Evolutionary conservation across 2,888 invertebrate species (phyloP).

Genomic region (Microplitis manilae): DNA sequence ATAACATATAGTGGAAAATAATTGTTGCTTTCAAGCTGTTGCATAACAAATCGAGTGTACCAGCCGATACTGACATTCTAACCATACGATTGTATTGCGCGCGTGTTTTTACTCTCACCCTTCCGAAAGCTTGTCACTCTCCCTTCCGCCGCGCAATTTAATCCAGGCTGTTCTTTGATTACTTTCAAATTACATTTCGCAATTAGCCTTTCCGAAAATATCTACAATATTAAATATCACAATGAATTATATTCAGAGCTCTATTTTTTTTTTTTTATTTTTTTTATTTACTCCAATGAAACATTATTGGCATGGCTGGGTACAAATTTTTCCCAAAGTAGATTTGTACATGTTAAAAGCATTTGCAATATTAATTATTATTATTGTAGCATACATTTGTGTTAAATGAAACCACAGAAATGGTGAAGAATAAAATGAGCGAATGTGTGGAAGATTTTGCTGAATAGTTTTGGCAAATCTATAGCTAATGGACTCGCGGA

Average conservation of each 20-base stretch:
- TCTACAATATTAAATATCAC: neutral
- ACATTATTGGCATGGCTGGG: neutral
- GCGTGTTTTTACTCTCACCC: conserved; percentile 20
- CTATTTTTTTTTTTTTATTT: neutral
- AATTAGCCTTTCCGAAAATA: neutral
- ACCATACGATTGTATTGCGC: conserved; percentile 56
- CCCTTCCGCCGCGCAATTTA: neutral
- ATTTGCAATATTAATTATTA: neutral
- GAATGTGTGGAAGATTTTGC: no score
- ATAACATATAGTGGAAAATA: conserved; percentile 36
- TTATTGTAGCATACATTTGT: neutral
- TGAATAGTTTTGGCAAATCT: neutral
- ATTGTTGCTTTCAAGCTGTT: conserved; percentile 58
- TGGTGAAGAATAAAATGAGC: neutral
- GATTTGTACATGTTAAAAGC: neutral
- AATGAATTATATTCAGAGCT: neutral
- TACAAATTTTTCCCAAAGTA: neutral
- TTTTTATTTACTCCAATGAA: neutral
- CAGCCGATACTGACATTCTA: conserved; percentile 58
- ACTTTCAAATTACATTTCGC: neutral
- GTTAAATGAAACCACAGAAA: neutral
- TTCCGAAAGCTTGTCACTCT: neutral
- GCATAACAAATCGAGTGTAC: conserved; percentile 59
- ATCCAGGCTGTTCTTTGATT: neutral
- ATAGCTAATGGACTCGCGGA: neutral